Percentiles rank a stretch among this genome's conserved stretches.
phyloP scores from a whole-genome alignment of 2,113 vertebrate species.

The Ptychochromis oligacanthus region DNA sequence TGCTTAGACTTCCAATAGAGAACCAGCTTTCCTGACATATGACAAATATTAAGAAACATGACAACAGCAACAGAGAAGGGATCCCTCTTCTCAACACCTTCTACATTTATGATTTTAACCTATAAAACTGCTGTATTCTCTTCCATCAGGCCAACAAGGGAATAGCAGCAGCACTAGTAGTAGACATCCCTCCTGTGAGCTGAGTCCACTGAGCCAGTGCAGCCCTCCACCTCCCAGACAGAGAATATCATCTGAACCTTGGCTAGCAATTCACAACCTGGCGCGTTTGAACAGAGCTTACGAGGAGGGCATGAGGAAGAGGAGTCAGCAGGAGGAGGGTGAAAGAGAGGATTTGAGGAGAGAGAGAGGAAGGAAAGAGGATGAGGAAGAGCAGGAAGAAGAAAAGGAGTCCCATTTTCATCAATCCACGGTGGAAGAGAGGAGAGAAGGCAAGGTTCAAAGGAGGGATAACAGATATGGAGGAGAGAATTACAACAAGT shows the following conservation, averaged over 20 bases:
- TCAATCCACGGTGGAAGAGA: not conserved
- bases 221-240: slow-evolving; percentile 33
- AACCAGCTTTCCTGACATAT: not conserved
- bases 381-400: not conserved
- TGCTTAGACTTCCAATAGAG: not conserved
- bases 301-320: slow-evolving; percentile 48
- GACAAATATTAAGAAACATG: not conserved
- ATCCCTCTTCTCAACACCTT: not conserved
- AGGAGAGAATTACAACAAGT: slow-evolving; percentile 5
- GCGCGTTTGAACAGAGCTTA: slow-evolving; percentile 62
- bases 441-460: not conserved
- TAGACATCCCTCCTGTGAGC: slow-evolving; percentile 25
- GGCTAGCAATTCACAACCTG: slow-evolving; percentile 72
- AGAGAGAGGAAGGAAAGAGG: not conserved
- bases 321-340: slow-evolving; percentile 9
- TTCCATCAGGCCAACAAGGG: slow-evolving; percentile 30
- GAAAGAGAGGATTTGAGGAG: not conserved
- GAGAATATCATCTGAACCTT: slow-evolving; percentile 70
- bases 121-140: not conserved
- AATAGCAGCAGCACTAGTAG: slow-evolving; percentile 34
- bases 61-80: not conserved
- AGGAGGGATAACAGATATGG: not conserved
- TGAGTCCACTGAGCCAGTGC: not conserved
- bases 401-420: slow-evolving; percentile 14
- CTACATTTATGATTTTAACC: not conserved